Conservation (phyloP, 2,797 vertebrate species). For the Vespertilio murinus region DNA sequence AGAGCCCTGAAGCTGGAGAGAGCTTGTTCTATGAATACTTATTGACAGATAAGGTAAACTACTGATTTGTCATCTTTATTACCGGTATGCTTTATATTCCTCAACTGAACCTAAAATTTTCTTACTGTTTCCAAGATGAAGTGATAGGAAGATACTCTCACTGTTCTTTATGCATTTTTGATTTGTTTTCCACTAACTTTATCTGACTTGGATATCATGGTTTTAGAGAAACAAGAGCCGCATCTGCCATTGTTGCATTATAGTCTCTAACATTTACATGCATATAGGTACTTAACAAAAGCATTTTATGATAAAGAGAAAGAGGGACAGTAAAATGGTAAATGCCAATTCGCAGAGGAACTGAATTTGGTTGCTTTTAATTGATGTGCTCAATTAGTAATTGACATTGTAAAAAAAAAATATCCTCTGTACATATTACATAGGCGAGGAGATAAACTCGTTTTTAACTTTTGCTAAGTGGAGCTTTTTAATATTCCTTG, state of each 20-base stretch:
- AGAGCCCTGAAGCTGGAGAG: not conserved
- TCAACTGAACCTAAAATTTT: not conserved
- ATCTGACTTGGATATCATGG: not conserved
- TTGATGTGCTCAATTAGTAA: conserved; percentile 52
- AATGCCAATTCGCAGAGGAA: not conserved
- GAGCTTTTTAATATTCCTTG: conserved; percentile 68
- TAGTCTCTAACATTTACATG: not conserved
- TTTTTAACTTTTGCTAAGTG: conserved; percentile 64
- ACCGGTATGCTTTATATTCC: not conserved
- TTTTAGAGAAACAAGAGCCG: not conserved
- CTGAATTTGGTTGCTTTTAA: conserved; percentile 36
- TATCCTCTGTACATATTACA: conserved; percentile 25
- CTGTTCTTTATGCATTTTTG: not conserved
- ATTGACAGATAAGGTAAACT: not conserved
- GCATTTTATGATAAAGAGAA: conserved; percentile 19
- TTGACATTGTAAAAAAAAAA: conserved; percentile 28
- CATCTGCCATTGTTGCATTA: not conserved
- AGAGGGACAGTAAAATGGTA: not conserved
- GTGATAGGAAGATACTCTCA: not conserved
- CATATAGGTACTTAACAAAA: not conserved
- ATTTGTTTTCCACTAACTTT: conserved; percentile 20
- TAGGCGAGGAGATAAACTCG: conserved; percentile 43
- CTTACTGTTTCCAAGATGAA: conserved; percentile 36
- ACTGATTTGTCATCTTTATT: not conserved
- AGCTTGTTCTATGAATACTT: not conserved